Base-by-base conservation (phyloP, 2,797 vertebrate genomes). In the Myotis myotis region DNA sequence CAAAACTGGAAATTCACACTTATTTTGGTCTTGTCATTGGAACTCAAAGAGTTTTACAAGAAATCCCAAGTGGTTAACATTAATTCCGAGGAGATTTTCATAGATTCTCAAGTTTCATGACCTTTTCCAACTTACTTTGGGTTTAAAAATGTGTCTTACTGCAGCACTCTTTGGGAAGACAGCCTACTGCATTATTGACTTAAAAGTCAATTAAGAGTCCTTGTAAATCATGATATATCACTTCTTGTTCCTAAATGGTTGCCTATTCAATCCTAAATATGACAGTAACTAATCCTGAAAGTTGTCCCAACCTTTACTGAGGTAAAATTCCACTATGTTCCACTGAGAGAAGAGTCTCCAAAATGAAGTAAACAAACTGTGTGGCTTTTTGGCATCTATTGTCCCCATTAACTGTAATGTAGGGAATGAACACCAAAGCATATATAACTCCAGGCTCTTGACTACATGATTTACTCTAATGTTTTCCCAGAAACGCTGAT, bases 401-500 rank as follows among this genome's bases (percentile, higher is more conserved):
- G 47, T 86, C 44, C 44, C 38, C 71, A 85, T 92, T 87, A 96
- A 75, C 6, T 94, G 41, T 90, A 94, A 70, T 75, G 74, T 64
- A 88, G 78, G 62, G 91, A 95, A 96, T 87, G 57, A 89, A 89
- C 0, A 0, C 87, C 47, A 95, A 83, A 51, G 36, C 83, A 44
- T 57, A 88, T 11, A 55, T 83, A 91, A 87, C 78, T 93, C 76
- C 53, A 94, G 74, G 44, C 82, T 95, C 89, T 95, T 80, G 81
- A 82, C 53, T 83, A 28, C 38, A 75, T 93, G 71, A 95, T 95
- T 94, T 95, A 87, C n/a, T 86, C 53, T 71, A 92, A 0, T 89
- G 41, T 92, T 95, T 96, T 94, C 71, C 47, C 76, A 95, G 95
- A 93, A 95, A 95, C 0, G 55, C 78, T 87, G 53, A 93, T 95